Base-by-base conservation (phyloP, 2,113 vertebrate species). In the Hippocampus zosterae region DNA sequence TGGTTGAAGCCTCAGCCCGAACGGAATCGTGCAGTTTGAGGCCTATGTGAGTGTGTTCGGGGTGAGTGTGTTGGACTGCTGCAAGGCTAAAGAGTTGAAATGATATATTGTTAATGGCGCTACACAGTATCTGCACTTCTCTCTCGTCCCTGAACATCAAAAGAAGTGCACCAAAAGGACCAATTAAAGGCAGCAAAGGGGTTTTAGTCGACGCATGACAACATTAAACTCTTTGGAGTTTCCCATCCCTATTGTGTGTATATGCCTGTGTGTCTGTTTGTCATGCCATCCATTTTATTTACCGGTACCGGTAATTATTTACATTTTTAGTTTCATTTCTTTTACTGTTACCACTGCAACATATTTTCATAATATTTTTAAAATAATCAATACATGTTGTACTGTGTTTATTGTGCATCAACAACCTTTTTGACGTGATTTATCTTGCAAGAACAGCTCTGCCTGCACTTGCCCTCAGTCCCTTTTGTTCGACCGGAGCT, bases 171-270 rank as follows among this genome's bases (percentile, higher is more conserved):
- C 80, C 72, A 77, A 82, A 88, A 85, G 78, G 64, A 69, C 84
- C 81, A 88, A 88, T 88, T 89, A 88, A 80, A 56, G 5, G 76
- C 66, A 52, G 85, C 72, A 84, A 83, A 87, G 80, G 13, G 81
- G 75, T 82, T 77, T 88, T 81, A 81, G 77, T 78, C 79, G 68
- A 60, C 67, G 65, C 75, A 71, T 78, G 66, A 71, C 65, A 76
- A 80, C 75, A 79, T 66, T 44, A 81, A 83, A 68, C 2, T 79
- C 71, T 75, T 68, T 19, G 55, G 25, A 57, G 57, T 6, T 52
- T 57, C 25, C 15, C 27, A 5, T 65, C 33, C 44, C 29, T 21
- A 19, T 1, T 27, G 0, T 21, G 5, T 29, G 42, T 25, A 37
- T 37, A 37, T 37, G 29, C 6, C 0, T 37, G 33, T 44, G 42